phyloP scores from a whole-genome alignment of 2,113 vertebrate species.

The Coracopsis vasa region DNA sequence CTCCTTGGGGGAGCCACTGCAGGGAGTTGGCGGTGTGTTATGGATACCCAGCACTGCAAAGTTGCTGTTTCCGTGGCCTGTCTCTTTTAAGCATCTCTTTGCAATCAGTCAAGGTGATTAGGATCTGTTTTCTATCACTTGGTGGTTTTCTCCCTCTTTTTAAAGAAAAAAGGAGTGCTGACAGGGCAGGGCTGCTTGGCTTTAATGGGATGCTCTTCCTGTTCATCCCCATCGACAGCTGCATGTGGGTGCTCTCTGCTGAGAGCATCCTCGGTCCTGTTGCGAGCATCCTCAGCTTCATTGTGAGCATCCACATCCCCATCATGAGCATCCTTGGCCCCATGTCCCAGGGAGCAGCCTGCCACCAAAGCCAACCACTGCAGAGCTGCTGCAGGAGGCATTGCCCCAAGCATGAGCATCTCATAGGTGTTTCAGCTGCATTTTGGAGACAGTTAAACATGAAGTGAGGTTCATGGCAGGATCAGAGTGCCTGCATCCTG shows the following conservation, averaged over 20 bases:
- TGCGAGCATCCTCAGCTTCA: background rate
- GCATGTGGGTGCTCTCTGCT: fast-evolving
- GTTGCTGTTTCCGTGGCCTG: background rate
- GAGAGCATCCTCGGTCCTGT: background rate
- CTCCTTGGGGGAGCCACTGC: background rate
- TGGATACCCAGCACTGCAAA: fast-evolving
- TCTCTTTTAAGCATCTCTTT: background rate
- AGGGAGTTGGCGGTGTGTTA: fast-evolving
- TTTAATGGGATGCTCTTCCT: background rate
- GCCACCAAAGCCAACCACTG: fast-evolving
- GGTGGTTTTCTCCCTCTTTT: background rate
- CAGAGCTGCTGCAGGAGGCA: background rate
- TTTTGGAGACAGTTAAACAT: background rate
- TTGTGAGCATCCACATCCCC: background rate
- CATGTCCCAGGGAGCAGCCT: fast-evolving
- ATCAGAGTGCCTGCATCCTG: background rate
- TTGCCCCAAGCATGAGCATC: background rate
- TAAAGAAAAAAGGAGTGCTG: background rate
- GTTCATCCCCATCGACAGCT: background rate
- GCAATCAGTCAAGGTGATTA: fast-evolving
- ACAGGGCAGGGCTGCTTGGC: background rate
- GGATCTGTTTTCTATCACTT: background rate
- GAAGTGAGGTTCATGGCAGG: fast-evolving
- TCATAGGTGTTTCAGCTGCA: background rate
- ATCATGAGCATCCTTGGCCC: background rate